These are phyloP conservation scores for Phyllopteryx taeniolatus DNA, from an alignment of 2,113 vertebrate species.

Conservation along the genomic window DNA sequence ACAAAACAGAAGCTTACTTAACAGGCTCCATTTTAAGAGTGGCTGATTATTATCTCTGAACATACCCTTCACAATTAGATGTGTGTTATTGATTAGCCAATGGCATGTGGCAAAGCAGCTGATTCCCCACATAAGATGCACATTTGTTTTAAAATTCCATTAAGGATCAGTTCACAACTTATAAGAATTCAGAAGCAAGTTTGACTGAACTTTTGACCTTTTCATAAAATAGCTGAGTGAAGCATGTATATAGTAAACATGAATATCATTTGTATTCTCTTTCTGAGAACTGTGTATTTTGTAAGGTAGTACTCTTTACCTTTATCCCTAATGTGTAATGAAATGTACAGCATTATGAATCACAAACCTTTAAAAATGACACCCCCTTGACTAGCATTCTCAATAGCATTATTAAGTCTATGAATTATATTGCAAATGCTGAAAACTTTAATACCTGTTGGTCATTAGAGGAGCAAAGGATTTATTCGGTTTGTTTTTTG, in stretches of 20 bases:
- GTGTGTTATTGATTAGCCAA: conserved; percentile 61
- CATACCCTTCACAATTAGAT: conserved; percentile 68
- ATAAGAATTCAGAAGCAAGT: background rate
- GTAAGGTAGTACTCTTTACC: background rate
- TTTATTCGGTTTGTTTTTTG: too few relatives aligned
- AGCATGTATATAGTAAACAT: background rate
- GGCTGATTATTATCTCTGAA: conserved; percentile 63
- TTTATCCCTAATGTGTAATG: background rate
- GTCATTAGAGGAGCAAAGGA: too few relatives aligned
- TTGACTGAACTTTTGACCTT: background rate
- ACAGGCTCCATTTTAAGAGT: conserved; percentile 58
- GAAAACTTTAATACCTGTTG: background rate
- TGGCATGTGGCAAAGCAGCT: conserved; percentile 53
- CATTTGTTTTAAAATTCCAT: conserved; percentile 22
- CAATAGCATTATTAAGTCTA: background rate
- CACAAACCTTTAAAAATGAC: background rate
- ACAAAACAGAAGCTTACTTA: conserved; percentile 44
- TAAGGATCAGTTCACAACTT: conserved; percentile 1
- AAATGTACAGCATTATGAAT: background rate
- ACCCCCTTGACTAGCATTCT: background rate
- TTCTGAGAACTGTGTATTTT: background rate
- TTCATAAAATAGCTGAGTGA: background rate
- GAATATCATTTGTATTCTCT: background rate
- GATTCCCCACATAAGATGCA: conserved; percentile 37
- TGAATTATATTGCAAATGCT: background rate